Percentiles rank a stretch among this genome's conserved stretches.
phyloP scores from a whole-genome alignment of 2,888 invertebrate species.

The Troides aeacus region DNA sequence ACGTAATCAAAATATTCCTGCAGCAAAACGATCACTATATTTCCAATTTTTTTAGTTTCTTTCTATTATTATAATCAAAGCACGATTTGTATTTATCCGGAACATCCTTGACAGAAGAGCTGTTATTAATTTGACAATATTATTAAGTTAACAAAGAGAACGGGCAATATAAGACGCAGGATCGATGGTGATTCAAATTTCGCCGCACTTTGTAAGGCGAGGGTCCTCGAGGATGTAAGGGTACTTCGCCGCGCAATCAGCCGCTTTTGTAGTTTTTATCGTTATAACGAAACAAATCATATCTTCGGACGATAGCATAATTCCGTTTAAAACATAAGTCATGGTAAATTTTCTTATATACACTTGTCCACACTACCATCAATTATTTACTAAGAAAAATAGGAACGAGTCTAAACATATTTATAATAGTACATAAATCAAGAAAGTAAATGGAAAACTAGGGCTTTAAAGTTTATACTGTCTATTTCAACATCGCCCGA shows the following conservation, averaged over 20 bases:
- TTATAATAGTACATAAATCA: background rate
- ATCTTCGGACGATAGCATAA: background rate
- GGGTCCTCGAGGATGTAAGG: constrained; percentile 48
- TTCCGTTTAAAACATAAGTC: background rate
- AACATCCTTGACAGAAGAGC: background rate
- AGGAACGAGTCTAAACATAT: too few species aligned
- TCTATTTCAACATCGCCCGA: background rate
- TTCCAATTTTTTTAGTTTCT: too few species aligned
- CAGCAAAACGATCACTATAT: too few species aligned
- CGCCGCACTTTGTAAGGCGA: constrained; percentile 63
- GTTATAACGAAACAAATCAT: constrained; percentile 43
- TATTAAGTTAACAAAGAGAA: constrained; percentile 31
- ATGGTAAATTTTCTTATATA: too few species aligned
- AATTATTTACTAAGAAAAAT: too few species aligned
- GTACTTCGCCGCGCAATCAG: constrained; percentile 46
- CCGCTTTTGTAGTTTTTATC: constrained; percentile 57
- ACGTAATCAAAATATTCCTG: too few species aligned
- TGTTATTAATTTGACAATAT: constrained; percentile 11
- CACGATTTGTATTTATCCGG: too few species aligned
- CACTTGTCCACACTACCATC: too few species aligned
- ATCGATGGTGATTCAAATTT: constrained; percentile 66
- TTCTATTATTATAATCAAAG: background rate
- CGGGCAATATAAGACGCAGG: constrained; percentile 55
- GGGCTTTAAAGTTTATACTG: background rate
- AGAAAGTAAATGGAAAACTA: background rate